These are phyloP conservation scores for Cathartes aura DNA, from an alignment of 2,113 vertebrate genomes.

Conservation along the genomic window DNA sequence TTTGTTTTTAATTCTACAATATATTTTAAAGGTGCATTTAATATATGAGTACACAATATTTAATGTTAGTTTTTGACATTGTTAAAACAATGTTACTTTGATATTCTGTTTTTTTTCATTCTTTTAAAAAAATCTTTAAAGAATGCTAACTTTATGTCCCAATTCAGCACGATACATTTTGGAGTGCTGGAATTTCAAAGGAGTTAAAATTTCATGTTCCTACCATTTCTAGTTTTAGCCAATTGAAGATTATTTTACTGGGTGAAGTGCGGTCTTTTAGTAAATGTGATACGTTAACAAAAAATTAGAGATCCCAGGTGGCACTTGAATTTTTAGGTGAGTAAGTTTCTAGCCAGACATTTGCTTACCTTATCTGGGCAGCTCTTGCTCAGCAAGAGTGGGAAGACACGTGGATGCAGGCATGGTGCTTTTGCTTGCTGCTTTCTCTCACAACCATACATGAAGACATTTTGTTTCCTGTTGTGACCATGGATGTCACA, in stretches of 20 bases:
- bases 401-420: constrained; percentile 71
- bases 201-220: not conserved
- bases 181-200: not conserved
- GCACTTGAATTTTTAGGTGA: not conserved
- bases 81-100: not conserved
- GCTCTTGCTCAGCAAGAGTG: constrained; percentile 80
- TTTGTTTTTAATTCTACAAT: not conserved
- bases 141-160: not conserved
- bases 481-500: constrained; percentile 84
- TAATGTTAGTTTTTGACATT: not conserved
- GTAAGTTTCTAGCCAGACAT: not conserved
- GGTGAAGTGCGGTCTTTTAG: not conserved
- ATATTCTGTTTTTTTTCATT: not conserved
- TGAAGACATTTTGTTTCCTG: constrained; percentile 80
- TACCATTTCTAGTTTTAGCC: not conserved
- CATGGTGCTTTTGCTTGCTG: not conserved
- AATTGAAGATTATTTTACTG: not conserved
- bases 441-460: constrained; percentile 76
- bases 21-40: not conserved
- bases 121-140: not conserved
- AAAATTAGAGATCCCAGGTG: not conserved
- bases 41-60: not conserved
- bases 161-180: not conserved
- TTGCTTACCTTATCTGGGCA: constrained; percentile 78
- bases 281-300: not conserved